Evolutionary conservation across 1,140 invertebrate genomes (phyloP).

Genomic region (Luehdorfia chinensis): DNA sequence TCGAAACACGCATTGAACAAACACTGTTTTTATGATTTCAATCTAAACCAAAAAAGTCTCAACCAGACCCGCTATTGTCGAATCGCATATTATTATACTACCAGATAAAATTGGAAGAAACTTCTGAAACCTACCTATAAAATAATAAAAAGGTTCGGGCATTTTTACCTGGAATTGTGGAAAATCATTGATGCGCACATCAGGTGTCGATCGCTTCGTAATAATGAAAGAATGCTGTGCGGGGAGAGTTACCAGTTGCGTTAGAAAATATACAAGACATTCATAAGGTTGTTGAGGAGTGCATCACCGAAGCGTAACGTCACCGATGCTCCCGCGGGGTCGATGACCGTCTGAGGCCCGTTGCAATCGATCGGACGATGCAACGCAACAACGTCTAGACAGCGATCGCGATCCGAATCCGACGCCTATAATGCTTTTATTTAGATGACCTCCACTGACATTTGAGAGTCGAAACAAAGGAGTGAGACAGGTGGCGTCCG

Average conservation of each 20-base stretch:
- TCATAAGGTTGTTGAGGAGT: constrained; percentile 33
- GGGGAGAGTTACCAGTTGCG: too few relatives aligned
- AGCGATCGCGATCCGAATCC: constrained; percentile 62
- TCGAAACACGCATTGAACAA: constrained; percentile 1
- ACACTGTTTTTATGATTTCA: constrained; percentile 3
- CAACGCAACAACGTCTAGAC: constrained; percentile 74
- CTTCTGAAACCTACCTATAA: too few relatives aligned
- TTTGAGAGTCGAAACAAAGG: constrained; percentile 72
- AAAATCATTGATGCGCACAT: constrained; percentile 1
- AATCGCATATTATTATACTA: too few relatives aligned
- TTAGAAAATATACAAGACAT: background rate
- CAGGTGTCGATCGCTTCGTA: background rate
- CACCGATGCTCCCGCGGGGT: constrained; percentile 73
- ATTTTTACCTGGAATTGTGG: background rate
- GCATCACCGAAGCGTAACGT: constrained; percentile 73
- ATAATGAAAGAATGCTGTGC: background rate
- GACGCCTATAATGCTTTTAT: constrained; percentile 68
- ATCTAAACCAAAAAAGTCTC: constrained; percentile 6
- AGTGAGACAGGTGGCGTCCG: constrained; percentile 68
- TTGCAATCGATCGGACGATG: constrained; percentile 73
- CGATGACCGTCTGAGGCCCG: constrained; percentile 72
- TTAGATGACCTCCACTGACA: constrained; percentile 75
- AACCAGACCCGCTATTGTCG: too few relatives aligned
- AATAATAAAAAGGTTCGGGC: too few relatives aligned
- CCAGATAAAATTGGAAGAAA: too few relatives aligned